Conservation (phyloP, 2,113 vertebrate species). For the Lepisosteus oculatus region DNA sequence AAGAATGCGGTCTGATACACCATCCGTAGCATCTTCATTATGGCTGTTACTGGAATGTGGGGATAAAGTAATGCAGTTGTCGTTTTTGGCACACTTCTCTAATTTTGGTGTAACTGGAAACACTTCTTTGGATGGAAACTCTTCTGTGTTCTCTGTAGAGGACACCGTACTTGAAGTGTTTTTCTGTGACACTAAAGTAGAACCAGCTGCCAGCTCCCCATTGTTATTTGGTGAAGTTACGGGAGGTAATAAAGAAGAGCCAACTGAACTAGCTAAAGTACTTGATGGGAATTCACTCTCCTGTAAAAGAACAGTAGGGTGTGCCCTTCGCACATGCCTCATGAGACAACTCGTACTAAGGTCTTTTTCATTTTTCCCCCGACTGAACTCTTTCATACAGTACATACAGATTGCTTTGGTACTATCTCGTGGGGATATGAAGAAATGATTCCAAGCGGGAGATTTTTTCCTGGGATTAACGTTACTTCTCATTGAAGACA, state of each 20-base stretch:
- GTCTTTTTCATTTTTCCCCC: slow-evolving; percentile 96
- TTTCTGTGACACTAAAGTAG: slow-evolving; percentile 55
- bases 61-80: slow-evolving; percentile 54
- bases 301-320: slow-evolving; percentile 82
- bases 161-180: slow-evolving; percentile 74
- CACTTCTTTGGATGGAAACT: slow-evolving; percentile 77
- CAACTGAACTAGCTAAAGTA: slow-evolving; percentile 50
- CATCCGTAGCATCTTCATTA: slow-evolving; percentile 71
- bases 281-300: slow-evolving; percentile 66
- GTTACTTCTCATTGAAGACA: slow-evolving; percentile 78
- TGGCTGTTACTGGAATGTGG: slow-evolving; percentile 64
- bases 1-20: slow-evolving; percentile 60
- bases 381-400: slow-evolving; percentile 97
- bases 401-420: slow-evolving; percentile 97
- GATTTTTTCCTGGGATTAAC: slow-evolving; percentile 89
- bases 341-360: slow-evolving; percentile 95
- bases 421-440: slow-evolving; percentile 92
- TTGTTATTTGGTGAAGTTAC: slow-evolving; percentile 70
- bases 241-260: slow-evolving; percentile 70
- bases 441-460: slow-evolving; percentile 97
- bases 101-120: slow-evolving; percentile 67
- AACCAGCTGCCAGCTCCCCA: slow-evolving; percentile 54
- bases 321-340: slow-evolving; percentile 92
- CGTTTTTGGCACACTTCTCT: slow-evolving; percentile 67
- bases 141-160: slow-evolving; percentile 69